Evolutionary conservation across 1,140 invertebrate genomes (phyloP), one percentile per base, ranked within the genome.

Genomic region (Caenorhabditis briggsae): DNA sequence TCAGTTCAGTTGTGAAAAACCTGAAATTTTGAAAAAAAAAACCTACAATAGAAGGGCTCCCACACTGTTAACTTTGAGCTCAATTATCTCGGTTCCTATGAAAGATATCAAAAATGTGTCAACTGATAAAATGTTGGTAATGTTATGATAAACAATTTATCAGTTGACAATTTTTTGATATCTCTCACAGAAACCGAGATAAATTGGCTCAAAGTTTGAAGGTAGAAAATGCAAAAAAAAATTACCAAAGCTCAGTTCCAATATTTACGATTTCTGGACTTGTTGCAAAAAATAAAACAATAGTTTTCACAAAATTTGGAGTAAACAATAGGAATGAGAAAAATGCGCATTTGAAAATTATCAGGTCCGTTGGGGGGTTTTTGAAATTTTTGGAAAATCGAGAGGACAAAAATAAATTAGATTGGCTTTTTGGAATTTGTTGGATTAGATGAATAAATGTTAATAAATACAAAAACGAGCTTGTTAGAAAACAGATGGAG

Each of bases 271-370:
- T 43, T 18, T 23, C 11, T 0, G 64, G 64, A 46, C 23, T 70
- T 16, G 64, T 70, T 2, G 64, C 33, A 46, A 70, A 70, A 70
- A 43, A 70, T 18, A 70, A 46, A 70, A 70, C 41, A 14, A 70
- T 46, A 18, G 64, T 70, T 18, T 70, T 70, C 14, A 16, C 41
- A 11, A 46, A 43, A 23, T 70, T 70, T 16, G 64, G 64, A 7
- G 41, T 46, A 11, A 70, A 70, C 16, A 70, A 41, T 43, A 70
- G 41, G 18, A 70, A 70, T 18, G 64, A 70, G 64, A 70, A 70
- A 18, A 70, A 70, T 16, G 64, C 64, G 18, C 64, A 70, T 46
- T 70, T 70, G 64, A 70, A 70, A 25, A 70, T 70, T 18, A 70
- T 70, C 41, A 70, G 33, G n/a, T 70, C 64, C 16, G 64, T 70